phyloP scores from a whole-genome alignment of 64 coral and sea anemone genomes.

The Montipora cactus region DNA sequence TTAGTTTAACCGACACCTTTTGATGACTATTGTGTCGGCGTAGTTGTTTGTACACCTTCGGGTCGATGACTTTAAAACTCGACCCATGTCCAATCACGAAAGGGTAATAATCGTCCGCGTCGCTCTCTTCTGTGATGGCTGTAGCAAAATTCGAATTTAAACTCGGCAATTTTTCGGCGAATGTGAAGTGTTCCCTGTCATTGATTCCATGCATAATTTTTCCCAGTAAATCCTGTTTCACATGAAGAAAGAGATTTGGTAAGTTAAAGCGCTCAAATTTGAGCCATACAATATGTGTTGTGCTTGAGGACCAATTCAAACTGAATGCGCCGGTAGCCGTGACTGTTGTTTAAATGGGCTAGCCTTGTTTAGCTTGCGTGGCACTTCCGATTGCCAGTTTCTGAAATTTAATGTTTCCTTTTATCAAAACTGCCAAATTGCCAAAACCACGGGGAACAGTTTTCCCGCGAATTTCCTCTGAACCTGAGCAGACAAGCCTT shows the following conservation, averaged over 20 bases:
- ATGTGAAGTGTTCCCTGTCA: conserved; percentile 28
- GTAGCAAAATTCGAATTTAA: conserved; percentile 58
- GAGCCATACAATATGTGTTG: conserved; percentile 1
- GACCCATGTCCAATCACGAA: conserved; percentile 90
- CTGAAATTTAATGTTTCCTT: conserved; percentile 82
- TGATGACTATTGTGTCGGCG: conserved; percentile 91
- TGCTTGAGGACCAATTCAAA: conserved; percentile 18
- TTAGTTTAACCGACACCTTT: conserved; percentile 70
- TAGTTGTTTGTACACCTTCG: conserved; percentile 92
- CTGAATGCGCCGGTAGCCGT: conserved; percentile 29
- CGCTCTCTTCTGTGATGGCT: conserved; percentile 64
- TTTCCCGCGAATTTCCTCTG: conserved; percentile 92
- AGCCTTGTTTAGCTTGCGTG: conserved; percentile 82
- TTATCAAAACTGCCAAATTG: conserved; percentile 86
- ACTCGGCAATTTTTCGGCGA: conserved; percentile 57
- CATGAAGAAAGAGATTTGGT: not conserved
- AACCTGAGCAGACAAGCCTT: conserved; percentile 32
- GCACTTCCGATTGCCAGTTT: conserved; percentile 93
- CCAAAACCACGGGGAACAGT: conserved; percentile 45
- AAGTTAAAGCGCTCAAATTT: not conserved
- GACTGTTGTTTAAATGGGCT: conserved; percentile 66
- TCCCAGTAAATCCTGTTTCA: conserved; percentile 11
- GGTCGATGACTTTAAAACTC: conserved; percentile 92
- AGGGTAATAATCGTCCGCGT: conserved; percentile 87
- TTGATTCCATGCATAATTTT: conserved; percentile 38